Conservation (phyloP, 1,140 invertebrate species). For the Phortica variegata region DNA sequence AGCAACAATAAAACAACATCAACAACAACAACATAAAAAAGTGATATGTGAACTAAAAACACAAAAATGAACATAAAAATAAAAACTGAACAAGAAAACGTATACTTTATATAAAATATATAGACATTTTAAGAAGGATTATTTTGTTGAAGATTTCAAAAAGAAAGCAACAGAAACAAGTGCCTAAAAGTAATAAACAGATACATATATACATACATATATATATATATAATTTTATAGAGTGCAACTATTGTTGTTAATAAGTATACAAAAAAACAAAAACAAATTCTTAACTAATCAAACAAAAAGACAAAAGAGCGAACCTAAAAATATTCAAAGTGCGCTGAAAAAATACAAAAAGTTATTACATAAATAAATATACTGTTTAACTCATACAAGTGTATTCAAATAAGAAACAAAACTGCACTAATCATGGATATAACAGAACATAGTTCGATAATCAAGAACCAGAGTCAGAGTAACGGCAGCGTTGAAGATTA, state of each 20-base stretch:
- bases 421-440: conserved; percentile 18
- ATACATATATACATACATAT: background rate
- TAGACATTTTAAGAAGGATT: too few relatives aligned
- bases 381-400: too few relatives aligned
- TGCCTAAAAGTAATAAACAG: too few relatives aligned
- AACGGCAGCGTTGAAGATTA: background rate
- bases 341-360: background rate
- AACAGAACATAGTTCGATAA: conserved; percentile 24
- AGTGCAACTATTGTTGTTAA: conserved; percentile 26
- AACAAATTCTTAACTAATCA: background rate
- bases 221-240: conserved; percentile 4
- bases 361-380: background rate
- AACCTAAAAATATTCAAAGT: conserved; percentile 2
- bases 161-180: too few relatives aligned
- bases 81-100: too few relatives aligned
- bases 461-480: conserved; percentile 2
- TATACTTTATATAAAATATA: too few relatives aligned
- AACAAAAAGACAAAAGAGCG: conserved; percentile 7
- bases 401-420: too few relatives aligned
- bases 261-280: conserved; percentile 7
- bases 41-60: too few relatives aligned
- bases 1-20: too few relatives aligned
- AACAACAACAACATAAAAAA: too few relatives aligned
- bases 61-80: too few relatives aligned
- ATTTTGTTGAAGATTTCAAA: too few relatives aligned